phyloP scores from a whole-genome alignment of 1,140 invertebrate genomes.

The Trinorchestia longiramus region DNA sequence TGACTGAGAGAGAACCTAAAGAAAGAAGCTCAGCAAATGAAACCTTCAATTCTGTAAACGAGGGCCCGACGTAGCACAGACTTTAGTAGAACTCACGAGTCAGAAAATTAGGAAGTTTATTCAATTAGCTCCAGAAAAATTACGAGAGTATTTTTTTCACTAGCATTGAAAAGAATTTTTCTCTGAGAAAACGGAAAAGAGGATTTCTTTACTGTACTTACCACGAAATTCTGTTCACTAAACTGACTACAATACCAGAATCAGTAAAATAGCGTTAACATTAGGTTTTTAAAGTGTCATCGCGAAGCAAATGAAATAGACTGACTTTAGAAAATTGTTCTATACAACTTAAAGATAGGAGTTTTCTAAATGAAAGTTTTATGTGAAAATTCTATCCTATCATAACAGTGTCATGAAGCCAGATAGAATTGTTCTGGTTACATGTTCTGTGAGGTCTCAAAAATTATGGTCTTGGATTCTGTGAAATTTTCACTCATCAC shows the following conservation, averaged over 20 bases:
- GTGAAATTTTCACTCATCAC: no score
- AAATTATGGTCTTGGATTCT: no score
- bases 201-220: not conserved
- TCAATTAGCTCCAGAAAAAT: not conserved
- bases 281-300: no score
- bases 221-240: not conserved
- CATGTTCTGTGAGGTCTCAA: no score
- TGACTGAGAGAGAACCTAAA: conserved; percentile 6
- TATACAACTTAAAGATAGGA: no score
- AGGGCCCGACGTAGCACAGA: not conserved
- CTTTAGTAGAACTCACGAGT: not conserved
- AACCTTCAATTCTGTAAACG: conserved; percentile 15
- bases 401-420: no score
- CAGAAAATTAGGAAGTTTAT: not conserved
- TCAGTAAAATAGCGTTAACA: not conserved
- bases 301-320: no score
- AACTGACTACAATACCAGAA: not conserved
- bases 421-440: no score
- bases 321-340: no score
- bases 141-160: not conserved
- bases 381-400: no score
- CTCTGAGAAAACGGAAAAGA: not conserved
- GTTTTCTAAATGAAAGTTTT: no score
- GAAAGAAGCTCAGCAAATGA: not conserved
- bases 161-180: not conserved